Evolutionary conservation across 1,140 invertebrate genomes (phyloP).

Genomic region (Chymomyza costata): DNA sequence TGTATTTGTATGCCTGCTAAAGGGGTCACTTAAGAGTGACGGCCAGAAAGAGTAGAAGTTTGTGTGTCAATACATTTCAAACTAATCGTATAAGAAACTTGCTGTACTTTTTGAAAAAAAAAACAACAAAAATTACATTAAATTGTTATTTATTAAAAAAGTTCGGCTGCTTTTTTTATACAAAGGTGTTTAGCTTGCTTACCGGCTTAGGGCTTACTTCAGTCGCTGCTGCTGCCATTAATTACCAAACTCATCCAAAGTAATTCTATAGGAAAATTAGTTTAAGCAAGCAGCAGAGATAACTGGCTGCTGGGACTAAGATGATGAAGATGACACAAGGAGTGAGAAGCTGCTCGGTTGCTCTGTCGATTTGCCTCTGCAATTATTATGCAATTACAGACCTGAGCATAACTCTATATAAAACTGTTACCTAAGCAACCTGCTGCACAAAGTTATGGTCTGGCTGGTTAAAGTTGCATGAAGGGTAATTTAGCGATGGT

Average conservation of each 20-base stretch:
- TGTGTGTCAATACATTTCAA: too few species aligned
- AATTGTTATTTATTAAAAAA: conserved; percentile 25
- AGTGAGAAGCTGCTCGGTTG: too few species aligned
- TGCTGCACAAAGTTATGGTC: conserved; percentile 59
- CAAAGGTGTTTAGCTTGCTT: conserved; percentile 12
- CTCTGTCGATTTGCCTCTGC: conserved; percentile 26
- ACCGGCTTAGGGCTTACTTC: conserved; percentile 25
- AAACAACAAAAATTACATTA: too few species aligned
- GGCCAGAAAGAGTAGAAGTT: too few species aligned
- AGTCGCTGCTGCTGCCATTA: conserved; percentile 39
- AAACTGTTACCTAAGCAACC: conserved; percentile 72
- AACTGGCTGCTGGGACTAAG: not conserved
- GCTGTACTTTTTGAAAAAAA: too few species aligned
- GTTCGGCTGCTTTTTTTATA: not conserved
- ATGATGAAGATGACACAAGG: too few species aligned
- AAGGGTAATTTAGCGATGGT: conserved; percentile 52
- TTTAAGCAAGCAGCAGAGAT: conserved; percentile 36
- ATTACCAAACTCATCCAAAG: conserved; percentile 70
- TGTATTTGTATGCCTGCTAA: too few species aligned
- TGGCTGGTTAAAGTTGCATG: conserved; percentile 26
- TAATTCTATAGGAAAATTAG: conserved; percentile 70
- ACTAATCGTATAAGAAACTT: too few species aligned
- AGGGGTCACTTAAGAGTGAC: too few species aligned
- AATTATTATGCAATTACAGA: conserved; percentile 68
- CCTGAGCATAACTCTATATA: conserved; percentile 52